phyloP scores from a whole-genome alignment of 1,140 invertebrate genomes.

The Euglossa dilemma region DNA sequence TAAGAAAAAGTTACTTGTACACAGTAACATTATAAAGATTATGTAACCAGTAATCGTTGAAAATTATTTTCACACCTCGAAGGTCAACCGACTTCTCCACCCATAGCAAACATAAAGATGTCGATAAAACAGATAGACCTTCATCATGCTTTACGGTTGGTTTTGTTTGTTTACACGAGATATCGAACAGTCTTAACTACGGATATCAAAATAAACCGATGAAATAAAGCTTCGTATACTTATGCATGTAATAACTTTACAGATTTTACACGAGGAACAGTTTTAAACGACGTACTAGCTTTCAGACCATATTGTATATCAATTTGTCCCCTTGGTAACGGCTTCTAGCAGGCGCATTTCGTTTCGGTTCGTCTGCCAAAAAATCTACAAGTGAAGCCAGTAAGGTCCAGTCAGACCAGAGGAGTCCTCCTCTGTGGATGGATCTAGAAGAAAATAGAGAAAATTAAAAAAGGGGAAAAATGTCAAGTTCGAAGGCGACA shows the following conservation, averaged over 20 bases:
- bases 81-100: too few relatives aligned
- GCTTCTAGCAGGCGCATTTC: not conserved
- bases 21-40: not conserved
- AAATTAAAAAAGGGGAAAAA: conserved; percentile 36
- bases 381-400: conserved; percentile 56
- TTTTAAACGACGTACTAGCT: not conserved
- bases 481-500: conserved; percentile 72
- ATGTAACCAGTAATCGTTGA: not conserved
- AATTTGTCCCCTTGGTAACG: conserved; percentile 49
- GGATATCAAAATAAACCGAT: not conserved
- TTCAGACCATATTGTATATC: conserved; percentile 8
- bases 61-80: too few relatives aligned
- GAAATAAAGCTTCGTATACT: not conserved
- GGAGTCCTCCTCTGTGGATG: not conserved
- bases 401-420: conserved; percentile 6
- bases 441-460: conserved; percentile 5
- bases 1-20: not conserved
- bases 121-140: not conserved
- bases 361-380: not conserved
- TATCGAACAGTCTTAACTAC: not conserved
- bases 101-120: not conserved
- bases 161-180: not conserved
- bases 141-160: not conserved
- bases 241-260: not conserved
- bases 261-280: not conserved